These are phyloP conservation scores for Holacanthella duospinosa DNA, from an alignment of 2,888 invertebrate species.

Conservation along the genomic window DNA sequence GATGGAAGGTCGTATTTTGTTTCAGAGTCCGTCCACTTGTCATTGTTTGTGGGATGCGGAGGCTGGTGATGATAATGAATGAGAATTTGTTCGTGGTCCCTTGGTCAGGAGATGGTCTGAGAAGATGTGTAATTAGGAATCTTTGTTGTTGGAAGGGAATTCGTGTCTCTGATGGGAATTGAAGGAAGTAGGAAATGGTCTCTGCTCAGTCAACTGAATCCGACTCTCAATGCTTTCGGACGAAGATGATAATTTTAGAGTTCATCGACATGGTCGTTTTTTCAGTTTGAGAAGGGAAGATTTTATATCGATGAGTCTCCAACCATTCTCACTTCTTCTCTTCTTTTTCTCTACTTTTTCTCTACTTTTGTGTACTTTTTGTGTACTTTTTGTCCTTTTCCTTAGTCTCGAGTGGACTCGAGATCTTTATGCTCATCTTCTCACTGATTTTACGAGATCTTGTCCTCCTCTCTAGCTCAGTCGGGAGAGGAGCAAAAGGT, in stretches of 20 bases:
- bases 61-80: too few species aligned
- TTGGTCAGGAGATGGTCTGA: too few species aligned
- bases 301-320: not conserved
- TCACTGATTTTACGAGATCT: not conserved
- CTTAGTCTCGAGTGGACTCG: not conserved
- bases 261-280: not conserved
- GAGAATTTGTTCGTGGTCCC: too few species aligned
- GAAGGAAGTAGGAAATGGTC: not conserved
- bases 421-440: not conserved
- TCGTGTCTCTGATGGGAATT: too few species aligned
- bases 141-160: too few species aligned
- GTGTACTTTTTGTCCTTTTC: not conserved
- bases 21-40: too few species aligned
- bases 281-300: not conserved
- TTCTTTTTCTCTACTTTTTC: not conserved
- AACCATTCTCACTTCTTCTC: too few species aligned
- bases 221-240: not conserved
- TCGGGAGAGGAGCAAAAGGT: not conserved
- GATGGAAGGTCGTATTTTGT: too few species aligned
- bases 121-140: too few species aligned
- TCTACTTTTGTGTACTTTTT: not conserved
- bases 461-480: not conserved
- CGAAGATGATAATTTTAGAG: not conserved
- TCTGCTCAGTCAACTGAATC: constrained; percentile 3
- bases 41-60: too few species aligned